Conservation (phyloP, 2,888 invertebrate species). For the Saturnia pavonia region DNA sequence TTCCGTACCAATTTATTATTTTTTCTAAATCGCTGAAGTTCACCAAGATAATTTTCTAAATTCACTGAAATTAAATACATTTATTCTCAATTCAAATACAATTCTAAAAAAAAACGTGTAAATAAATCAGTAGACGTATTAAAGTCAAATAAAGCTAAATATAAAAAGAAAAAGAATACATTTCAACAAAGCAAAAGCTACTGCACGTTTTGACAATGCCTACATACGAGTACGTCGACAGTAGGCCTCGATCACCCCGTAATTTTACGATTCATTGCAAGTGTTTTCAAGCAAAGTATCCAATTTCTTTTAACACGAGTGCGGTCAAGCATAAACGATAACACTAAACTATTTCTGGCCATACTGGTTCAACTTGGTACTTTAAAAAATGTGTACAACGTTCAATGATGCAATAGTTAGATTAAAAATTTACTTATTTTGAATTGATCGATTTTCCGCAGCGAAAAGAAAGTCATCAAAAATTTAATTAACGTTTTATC, state of each 20-base stretch:
- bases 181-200: constrained; percentile 46
- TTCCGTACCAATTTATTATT: too few relatives aligned
- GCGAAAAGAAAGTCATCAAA: constrained; percentile 57
- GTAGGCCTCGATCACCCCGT: constrained; percentile 60
- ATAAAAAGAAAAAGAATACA: constrained; percentile 58
- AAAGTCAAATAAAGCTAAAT: constrained; percentile 56
- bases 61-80: background rate
- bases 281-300: constrained; percentile 72
- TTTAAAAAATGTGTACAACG: constrained; percentile 6
- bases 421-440: constrained; percentile 25
- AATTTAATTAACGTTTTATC: constrained; percentile 61
- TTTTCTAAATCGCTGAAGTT: background rate
- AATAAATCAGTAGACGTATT: constrained; percentile 48
- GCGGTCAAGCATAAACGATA: constrained; percentile 67
- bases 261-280: constrained; percentile 75
- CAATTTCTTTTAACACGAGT: constrained; percentile 69
- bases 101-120: background rate
- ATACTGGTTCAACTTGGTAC: constrained; percentile 40
- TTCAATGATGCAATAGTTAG: background rate
- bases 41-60: background rate
- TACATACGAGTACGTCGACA: constrained; percentile 46
- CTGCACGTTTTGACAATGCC: constrained; percentile 40
- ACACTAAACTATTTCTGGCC: constrained; percentile 63
- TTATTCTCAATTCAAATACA: background rate
- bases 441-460: constrained; percentile 37